Evolutionary conservation across 1,140 invertebrate genomes (phyloP).

Genomic region (Camponotus floridanus): DNA sequence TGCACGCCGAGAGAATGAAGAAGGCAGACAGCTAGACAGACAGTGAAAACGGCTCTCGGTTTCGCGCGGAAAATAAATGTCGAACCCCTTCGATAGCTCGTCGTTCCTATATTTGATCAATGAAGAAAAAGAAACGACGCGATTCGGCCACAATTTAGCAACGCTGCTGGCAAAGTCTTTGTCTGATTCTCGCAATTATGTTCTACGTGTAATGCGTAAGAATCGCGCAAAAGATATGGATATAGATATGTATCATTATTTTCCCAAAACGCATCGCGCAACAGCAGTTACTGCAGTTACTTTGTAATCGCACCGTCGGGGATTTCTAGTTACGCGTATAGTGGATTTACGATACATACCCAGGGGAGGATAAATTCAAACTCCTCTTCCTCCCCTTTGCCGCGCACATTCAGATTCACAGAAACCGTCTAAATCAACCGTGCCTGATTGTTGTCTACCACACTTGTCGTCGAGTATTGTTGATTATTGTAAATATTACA

Average conservation of each 20-base stretch:
- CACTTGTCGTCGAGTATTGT: not conserved
- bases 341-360: constrained; percentile 54
- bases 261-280: constrained; percentile 6
- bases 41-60: constrained; percentile 58
- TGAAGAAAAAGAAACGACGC: not conserved
- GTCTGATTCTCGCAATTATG: not conserved
- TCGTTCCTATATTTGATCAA: not conserved
- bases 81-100: constrained; percentile 40
- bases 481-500: constrained; percentile 1
- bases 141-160: not conserved
- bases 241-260: constrained; percentile 13
- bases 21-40: constrained; percentile 62
- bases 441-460: not conserved
- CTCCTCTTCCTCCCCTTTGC: not conserved
- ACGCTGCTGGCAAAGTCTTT: too few relatives aligned
- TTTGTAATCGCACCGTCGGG: constrained; percentile 49
- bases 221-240: not conserved
- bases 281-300: constrained; percentile 29
- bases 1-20: constrained; percentile 59
- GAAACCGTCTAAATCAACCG: constrained; percentile 51
- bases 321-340: constrained; percentile 46
- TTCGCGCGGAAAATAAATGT: constrained; percentile 50
- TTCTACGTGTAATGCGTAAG: not conserved
- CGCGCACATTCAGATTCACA: constrained; percentile 49
- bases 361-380: constrained; percentile 53